These are phyloP conservation scores for Potorous gilbertii DNA, from an alignment of 2,797 vertebrate genomes.

Conservation along the genomic window DNA sequence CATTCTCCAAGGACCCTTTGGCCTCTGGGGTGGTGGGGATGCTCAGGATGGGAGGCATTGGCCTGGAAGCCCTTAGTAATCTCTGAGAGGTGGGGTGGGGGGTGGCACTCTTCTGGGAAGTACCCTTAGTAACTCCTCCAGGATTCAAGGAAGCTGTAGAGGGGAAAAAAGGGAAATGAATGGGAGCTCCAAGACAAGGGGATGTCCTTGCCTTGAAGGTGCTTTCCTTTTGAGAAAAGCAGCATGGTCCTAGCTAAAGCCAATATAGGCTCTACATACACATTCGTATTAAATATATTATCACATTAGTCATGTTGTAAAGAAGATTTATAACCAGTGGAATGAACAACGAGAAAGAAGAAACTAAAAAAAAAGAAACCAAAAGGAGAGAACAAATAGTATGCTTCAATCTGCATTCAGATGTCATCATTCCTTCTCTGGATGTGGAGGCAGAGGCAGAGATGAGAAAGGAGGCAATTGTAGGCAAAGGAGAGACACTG, in stretches of 20 bases:
- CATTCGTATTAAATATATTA: too few species aligned
- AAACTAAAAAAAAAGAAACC: too few species aligned
- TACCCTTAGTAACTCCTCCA: background rate
- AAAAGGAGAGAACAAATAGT: too few species aligned
- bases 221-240: background rate
- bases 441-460: too few species aligned
- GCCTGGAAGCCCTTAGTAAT: conserved; percentile 66
- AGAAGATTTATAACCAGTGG: too few species aligned
- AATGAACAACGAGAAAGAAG: too few species aligned
- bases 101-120: conserved; percentile 61
- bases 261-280: too few species aligned
- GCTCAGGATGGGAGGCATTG: conserved; percentile 77
- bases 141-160: conserved; percentile 57
- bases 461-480: too few species aligned
- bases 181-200: background rate
- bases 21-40: conserved; percentile 63
- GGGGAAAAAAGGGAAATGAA: background rate
- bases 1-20: conserved; percentile 4
- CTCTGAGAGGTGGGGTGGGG: conserved; percentile 70
- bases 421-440: too few species aligned
- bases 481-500: too few species aligned
- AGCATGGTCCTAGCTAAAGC: background rate
- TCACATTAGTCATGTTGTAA: too few species aligned
- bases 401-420: too few species aligned
- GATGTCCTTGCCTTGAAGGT: background rate